Evolutionary conservation across 2,113 vertebrate genomes (phyloP), one percentile per base, ranked within the genome.

Genomic region (Limnothrissa miodon): DNA sequence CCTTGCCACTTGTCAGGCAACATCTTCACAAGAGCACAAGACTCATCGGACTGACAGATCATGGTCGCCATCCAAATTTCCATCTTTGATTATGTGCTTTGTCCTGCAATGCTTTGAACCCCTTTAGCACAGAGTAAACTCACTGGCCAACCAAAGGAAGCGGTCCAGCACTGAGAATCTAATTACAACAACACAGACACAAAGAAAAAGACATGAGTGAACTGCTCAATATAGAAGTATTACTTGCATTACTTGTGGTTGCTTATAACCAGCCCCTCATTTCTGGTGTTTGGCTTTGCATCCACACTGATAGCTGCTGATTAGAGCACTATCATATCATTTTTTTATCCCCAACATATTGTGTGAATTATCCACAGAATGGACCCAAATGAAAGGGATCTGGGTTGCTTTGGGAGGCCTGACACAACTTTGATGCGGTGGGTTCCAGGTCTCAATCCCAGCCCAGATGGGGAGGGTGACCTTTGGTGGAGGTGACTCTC

Each of bases 401-500:
- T 17, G 1, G 29, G 5, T 33, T 19, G 0, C 66, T 74, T 17
- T 74, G 66, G 36, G 66, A 74, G 17, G 11, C 15, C 11, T 74
- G 66, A 74, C 66, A 36, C 33, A 4, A 15, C 66, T 74, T 74
- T 74, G 66, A 74, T 74, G 29, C 82, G 86, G 80, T 70, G 91
- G 87, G 86, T 83, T 80, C 88, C 83, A 89, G 82, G 87, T 84
- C 66, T 44, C 82, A 78, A 80, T 84, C 80, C 87, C 80, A 82
- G 87, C 87, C 81, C 45, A 89, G 91, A 93, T 88, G 88, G 82
- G 83, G 89, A 70, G 86, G 86, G 86, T 92, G 88, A 93, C 92
- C 92, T 94, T 93, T 93, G 85, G 85, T 80, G 88, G 92, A 88
- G 92, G 88, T 86, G 91, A 90, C 84, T 89, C 88, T 79, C 51